phyloP scores from a whole-genome alignment of 1,140 invertebrate genomes.

The Cotesia glomerata region DNA sequence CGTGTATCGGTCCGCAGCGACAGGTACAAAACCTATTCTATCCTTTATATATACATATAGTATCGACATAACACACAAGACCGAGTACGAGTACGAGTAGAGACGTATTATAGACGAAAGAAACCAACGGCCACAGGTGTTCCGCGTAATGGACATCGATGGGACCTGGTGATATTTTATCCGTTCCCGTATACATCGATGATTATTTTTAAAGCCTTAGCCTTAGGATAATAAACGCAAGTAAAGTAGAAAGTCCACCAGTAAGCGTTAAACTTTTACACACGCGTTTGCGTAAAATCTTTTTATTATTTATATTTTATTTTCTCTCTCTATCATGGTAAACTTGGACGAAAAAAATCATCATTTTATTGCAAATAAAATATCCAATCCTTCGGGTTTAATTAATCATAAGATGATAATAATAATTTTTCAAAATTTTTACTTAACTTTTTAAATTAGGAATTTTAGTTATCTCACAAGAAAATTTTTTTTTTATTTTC shows the following conservation, averaged over 20 bases:
- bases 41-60: background rate
- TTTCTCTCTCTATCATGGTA: background rate
- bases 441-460: too few relatives aligned
- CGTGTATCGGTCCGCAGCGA: background rate
- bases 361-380: background rate
- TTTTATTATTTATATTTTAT: background rate
- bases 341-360: background rate
- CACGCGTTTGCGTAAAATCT: slow-evolving; percentile 29
- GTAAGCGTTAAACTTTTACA: too few relatives aligned
- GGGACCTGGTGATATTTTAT: slow-evolving; percentile 46
- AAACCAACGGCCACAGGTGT: slow-evolving; percentile 44
- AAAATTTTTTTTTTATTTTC: too few relatives aligned
- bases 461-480: too few relatives aligned
- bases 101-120: slow-evolving; percentile 20
- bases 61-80: background rate
- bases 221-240: background rate
- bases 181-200: slow-evolving; percentile 26
- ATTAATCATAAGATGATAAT: too few relatives aligned
- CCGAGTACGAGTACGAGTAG: too few relatives aligned
- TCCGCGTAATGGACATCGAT: slow-evolving; percentile 43
- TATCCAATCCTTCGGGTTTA: too few relatives aligned
- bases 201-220: slow-evolving; percentile 17
- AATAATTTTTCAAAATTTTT: too few relatives aligned
- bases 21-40: background rate
- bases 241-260: slow-evolving; percentile 28